phyloP scores from a whole-genome alignment of 1,140 invertebrate species.

The Pseudomyrmex dendroicus region DNA sequence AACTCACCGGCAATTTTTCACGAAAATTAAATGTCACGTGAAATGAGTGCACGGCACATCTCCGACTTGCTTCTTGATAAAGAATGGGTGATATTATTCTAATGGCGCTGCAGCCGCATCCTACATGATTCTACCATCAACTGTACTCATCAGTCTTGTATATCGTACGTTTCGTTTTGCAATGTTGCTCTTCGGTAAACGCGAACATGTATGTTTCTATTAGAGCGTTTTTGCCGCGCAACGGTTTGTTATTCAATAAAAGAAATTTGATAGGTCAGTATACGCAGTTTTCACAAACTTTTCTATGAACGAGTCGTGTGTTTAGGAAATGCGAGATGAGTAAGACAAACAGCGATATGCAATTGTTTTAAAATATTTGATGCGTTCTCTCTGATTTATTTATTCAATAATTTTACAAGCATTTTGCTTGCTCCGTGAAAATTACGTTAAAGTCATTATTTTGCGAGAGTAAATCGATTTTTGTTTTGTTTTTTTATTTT shows the following conservation, averaged over 20 bases:
- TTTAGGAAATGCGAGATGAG: slow-evolving; percentile 11
- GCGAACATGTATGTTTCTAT: slow-evolving; percentile 50
- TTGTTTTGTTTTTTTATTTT: background rate
- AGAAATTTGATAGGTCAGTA: slow-evolving; percentile 38
- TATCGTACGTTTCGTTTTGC: slow-evolving; percentile 39
- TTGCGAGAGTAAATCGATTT: background rate
- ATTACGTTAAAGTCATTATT: background rate
- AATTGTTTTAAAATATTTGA: background rate
- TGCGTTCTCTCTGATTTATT: background rate
- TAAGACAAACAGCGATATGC: background rate
- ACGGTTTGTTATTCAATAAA: slow-evolving; percentile 50
- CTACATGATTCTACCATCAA: slow-evolving; percentile 67
- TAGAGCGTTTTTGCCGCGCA: slow-evolving; percentile 28
- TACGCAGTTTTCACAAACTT: slow-evolving; percentile 13
- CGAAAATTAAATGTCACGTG: slow-evolving; percentile 71
- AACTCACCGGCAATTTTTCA: slow-evolving; percentile 66
- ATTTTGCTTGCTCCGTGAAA: slow-evolving; percentile 1
- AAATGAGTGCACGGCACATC: slow-evolving; percentile 69
- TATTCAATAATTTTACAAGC: background rate
- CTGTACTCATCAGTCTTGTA: slow-evolving; percentile 62
- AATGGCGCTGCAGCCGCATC: slow-evolving; percentile 65
- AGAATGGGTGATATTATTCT: slow-evolving; percentile 68
- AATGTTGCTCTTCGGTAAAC: slow-evolving; percentile 53
- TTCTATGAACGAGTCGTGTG: background rate
- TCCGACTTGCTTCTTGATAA: slow-evolving; percentile 72